A percentile compares a stretch with the other conserved stretches of the same genome.
These are phyloP conservation scores for Xestia ashworthii DNA, from an alignment of 2,888 invertebrate species.

Conservation along the genomic window DNA sequence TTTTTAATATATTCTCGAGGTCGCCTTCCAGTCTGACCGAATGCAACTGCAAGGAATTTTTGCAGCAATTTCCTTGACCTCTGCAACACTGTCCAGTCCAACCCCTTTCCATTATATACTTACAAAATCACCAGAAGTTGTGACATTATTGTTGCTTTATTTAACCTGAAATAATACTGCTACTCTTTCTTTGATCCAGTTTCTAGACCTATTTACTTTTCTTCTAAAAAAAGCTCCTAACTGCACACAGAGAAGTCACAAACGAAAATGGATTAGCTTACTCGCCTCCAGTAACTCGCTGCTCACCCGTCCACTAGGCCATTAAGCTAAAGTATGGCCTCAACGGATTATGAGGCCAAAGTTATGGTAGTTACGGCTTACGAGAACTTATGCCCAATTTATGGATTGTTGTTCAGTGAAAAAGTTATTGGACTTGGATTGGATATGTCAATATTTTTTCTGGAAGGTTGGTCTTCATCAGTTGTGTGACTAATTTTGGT, in stretches of 20 bases:
- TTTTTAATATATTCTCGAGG: not conserved
- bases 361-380: slow-evolving; percentile 64
- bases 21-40: not conserved
- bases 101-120: not conserved
- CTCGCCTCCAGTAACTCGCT: slow-evolving; percentile 41
- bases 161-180: not conserved
- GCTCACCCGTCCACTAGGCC: slow-evolving; percentile 44
- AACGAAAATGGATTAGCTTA: slow-evolving; percentile 59
- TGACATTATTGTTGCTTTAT: not conserved
- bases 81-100: not conserved
- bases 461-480: not conserved
- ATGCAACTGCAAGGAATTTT: not conserved
- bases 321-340: slow-evolving; percentile 62
- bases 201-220: slow-evolving; percentile 1
- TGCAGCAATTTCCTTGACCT: not conserved
- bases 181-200: not conserved
- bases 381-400: slow-evolving; percentile 58
- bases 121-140: not conserved
- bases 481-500: slow-evolving; percentile 3
- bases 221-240: not conserved
- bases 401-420: slow-evolving; percentile 55
- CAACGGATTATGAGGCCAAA: slow-evolving; percentile 66
- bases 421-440: slow-evolving; percentile 52
- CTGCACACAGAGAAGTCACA: slow-evolving; percentile 25
- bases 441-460: not conserved